Conservation (phyloP, 2,888 invertebrate genomes). For the Pseudolycoriella hygida region DNA sequence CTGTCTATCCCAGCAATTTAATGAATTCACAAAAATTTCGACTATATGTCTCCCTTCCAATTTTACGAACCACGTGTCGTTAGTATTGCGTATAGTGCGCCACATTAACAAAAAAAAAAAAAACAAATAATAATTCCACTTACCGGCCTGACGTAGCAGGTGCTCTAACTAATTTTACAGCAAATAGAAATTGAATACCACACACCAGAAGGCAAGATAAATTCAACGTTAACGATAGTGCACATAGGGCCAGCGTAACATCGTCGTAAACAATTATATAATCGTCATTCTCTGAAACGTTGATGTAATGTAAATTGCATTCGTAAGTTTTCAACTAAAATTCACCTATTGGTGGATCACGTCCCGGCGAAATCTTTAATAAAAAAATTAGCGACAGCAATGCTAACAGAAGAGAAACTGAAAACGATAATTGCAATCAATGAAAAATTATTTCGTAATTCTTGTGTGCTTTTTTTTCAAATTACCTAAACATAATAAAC, state of each 20-base stretch:
- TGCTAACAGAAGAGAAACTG: constrained; percentile 65
- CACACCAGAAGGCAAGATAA: constrained; percentile 84
- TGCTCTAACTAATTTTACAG: constrained; percentile 77
- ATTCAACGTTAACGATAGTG: constrained; percentile 73
- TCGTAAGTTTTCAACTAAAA: constrained; percentile 14
- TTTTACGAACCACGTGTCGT: too few relatives aligned
- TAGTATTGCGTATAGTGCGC: too few relatives aligned
- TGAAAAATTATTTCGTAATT: neutral
- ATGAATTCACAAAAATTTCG: too few relatives aligned
- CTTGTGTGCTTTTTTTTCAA: neutral
- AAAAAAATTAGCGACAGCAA: constrained; percentile 69
- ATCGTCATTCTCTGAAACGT: constrained; percentile 42
- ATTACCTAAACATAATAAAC: constrained; percentile 53
- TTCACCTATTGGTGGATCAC: constrained; percentile 28
- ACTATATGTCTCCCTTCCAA: too few relatives aligned
- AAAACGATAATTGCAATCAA: constrained; percentile 7
- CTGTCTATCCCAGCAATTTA: too few relatives aligned
- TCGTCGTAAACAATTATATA: constrained; percentile 83
- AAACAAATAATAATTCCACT: constrained; percentile 13
- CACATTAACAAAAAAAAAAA: too few relatives aligned
- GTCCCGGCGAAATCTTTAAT: constrained; percentile 56
- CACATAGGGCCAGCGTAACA: constrained; percentile 78
- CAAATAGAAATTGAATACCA: constrained; percentile 86
- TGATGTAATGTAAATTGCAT: too few relatives aligned
- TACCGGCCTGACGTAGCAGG: constrained; percentile 57